Base-by-base conservation (phyloP, 2,888 invertebrate species). In the Apodemia zela region DNA sequence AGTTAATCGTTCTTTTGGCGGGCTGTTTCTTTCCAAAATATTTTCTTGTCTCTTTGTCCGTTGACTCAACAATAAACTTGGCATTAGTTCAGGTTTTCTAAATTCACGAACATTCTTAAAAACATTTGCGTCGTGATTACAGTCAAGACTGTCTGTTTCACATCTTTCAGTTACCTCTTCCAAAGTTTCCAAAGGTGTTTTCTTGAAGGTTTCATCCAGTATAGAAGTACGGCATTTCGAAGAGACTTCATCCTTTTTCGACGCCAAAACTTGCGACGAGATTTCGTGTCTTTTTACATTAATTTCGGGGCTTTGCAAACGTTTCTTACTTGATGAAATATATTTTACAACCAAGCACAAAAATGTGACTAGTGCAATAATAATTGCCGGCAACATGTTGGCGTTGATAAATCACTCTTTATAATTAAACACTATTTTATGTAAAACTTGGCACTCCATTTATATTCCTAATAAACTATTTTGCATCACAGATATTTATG, bases 1-100 rank as follows among this genome's bases (percentile, higher is more conserved):
- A 8, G 87, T 79, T 63, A 91, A 77, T 68, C 81, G 82, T 72
- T 89, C 90, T 78, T 87, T 90, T 33, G 90, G 89, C 58, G 90
- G 90, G 72, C 89, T 89, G 47, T 87, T 85, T 11, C 88, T 79
- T 75, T 63, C 49, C 18, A 15, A 49, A 21, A 35, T 8, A 13
- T 47, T 59, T 6, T 58, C 59, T 59, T 45, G 33, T 6, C 13
- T 59, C 35, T 21, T 49, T 8, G 54, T 57, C 25, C 54, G 78
- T 70, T 78, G 72, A 68, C 78, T 79, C 60, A 81, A 68, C 58
- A 82, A 49, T 54, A 66, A 29, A 63, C 62, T 72, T 13, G 71
- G 71, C 51, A 69, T 65, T 54, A 68, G 57, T 49, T 57, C 54
- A 57, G 54, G 29, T 25, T 29, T 13, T 57, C 29, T 57, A 15